Base-by-base conservation (phyloP, 2,797 vertebrate genomes). In the Limosa lapponica region DNA sequence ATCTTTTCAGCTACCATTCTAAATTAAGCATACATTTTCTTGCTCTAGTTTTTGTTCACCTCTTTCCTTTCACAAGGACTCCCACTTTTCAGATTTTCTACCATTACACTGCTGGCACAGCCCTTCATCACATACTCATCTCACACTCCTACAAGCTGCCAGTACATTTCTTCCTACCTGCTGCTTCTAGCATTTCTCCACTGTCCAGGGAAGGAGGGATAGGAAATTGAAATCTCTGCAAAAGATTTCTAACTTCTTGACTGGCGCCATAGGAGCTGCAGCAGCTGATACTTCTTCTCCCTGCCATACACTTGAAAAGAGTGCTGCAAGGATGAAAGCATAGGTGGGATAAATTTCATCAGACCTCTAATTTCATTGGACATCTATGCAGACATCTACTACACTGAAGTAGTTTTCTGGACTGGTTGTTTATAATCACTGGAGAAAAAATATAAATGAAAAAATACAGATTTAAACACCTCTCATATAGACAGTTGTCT, bases 81-180 rank as follows among this genome's bases (percentile, higher is more conserved):
- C 95, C 95, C 82, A 93, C 91, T 88, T 95, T 81, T 96, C 87
- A 95, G 30, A 66, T 91, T 95, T 96, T 88, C 51, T 95, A 12
- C 72, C n/a, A 51, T 89, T 91, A 86, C 87, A 61, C 54, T 95
- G 70, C 48, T 93, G 89, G 69, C 70, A 91, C 84, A 93, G 80
- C 85, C 82, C 79, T 91, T 94, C 89, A 92, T 94, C 96, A 94
- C 89, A 92, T 89, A 94, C 82, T 94, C 87, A 94, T 92, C 70
- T 93, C 58, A 0, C 93, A 95, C 89, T 92, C 93, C 96, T 79
- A 91, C 95, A 89, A 91, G 43, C 58, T 96, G 82, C 54, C 82
- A 83, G 70, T 93, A 83, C 32, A 41, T 93, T 81, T 82, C 80
- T 91, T 91, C 80, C 85, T 96, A 95, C 82, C 95, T 96, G 69